Evolutionary conservation across 2,113 vertebrate genomes (phyloP).

Genomic region (Peromyscus leucopus): DNA sequence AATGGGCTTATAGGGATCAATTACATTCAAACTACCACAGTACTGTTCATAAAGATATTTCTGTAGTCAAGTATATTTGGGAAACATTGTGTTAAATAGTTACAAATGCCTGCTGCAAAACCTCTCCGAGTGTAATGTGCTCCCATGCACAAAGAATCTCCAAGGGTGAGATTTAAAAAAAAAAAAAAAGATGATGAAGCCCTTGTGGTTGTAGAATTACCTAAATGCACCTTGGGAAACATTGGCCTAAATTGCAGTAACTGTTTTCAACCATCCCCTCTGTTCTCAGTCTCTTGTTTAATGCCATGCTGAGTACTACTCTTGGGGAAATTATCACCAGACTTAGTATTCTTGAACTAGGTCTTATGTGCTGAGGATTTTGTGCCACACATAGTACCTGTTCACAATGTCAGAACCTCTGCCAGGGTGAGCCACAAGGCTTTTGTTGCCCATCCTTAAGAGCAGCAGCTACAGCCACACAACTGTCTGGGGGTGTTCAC

Average conservation of each 20-base stretch:
- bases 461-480: neutral
- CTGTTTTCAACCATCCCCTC: neutral
- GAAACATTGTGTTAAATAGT: conserved; percentile 4
- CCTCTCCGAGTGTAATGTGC: conserved; percentile 9
- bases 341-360: neutral
- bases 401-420: neutral
- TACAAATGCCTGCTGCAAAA: neutral
- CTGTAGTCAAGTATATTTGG: conserved; percentile 1
- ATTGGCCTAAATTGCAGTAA: conserved; percentile 44
- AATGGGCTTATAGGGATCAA: neutral
- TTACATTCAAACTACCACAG: neutral
- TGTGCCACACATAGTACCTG: neutral
- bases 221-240: conserved; percentile 63
- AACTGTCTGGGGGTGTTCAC: neutral
- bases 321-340: neutral
- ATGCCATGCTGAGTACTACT: neutral
- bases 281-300: neutral
- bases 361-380: neutral
- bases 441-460: neutral
- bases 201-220: conserved; percentile 14
- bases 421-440: neutral
- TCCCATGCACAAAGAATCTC: neutral
- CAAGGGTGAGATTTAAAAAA: neutral
- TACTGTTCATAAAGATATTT: neutral
- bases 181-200: neutral